Percentiles rank a stretch among this genome's conserved stretches.
Conservation (phyloP, 1,140 invertebrate genomes). For the Papilio dardanus region DNA sequence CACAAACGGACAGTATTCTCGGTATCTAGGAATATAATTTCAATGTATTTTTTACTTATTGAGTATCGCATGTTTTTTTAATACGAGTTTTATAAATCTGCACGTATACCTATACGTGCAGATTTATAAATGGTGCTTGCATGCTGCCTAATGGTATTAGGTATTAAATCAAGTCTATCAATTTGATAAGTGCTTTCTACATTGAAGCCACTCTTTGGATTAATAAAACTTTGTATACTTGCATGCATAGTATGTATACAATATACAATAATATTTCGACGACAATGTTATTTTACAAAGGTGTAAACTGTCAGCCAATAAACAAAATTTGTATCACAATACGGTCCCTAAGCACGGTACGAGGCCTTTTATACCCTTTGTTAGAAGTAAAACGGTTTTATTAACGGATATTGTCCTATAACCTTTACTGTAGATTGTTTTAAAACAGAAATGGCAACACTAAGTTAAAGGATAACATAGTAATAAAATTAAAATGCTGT, state of each 20-base stretch:
- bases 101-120: too few relatives aligned
- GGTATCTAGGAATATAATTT: not conserved
- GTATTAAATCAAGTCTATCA: not conserved
- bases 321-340: conserved; percentile 12
- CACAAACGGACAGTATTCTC: too few relatives aligned
- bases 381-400: conserved; percentile 22
- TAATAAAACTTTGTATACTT: not conserved
- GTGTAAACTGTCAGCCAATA: conserved; percentile 12
- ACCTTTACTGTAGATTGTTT: not conserved
- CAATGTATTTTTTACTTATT: not conserved
- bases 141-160: too few relatives aligned
- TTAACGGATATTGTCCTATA: not conserved
- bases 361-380: conserved; percentile 11
- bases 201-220: not conserved
- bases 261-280: not conserved
- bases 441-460: not conserved
- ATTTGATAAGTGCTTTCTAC: not conserved
- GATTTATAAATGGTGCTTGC: too few relatives aligned
- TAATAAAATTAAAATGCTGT: not conserved
- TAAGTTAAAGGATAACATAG: not conserved
- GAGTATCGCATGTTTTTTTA: not conserved
- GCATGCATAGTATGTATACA: not conserved
- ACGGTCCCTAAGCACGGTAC: not conserved
- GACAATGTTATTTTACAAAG: not conserved
- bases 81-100: too few relatives aligned